Conservation (phyloP, 2,113 vertebrate species). For the Procavia capensis region DNA sequence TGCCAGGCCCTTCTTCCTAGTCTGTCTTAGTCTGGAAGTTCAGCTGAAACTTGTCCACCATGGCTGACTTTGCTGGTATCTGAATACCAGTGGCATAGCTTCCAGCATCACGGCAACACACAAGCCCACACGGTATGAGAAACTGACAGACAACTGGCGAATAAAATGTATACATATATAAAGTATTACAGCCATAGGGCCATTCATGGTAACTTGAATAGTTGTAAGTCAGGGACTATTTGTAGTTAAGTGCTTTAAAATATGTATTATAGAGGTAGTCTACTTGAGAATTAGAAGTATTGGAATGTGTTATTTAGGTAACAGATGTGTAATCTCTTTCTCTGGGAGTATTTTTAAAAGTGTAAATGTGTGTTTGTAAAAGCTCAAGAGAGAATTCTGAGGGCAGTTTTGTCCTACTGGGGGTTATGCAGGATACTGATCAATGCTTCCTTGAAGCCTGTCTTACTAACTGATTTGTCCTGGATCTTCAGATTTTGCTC, state of each 20-base stretch:
- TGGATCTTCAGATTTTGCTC: slow-evolving; percentile 26
- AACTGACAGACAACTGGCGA: too few species aligned
- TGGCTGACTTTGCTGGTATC: too few species aligned
- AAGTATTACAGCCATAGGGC: neutral
- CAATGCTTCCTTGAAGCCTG: neutral
- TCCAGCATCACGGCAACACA: too few species aligned
- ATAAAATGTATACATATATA: neutral
- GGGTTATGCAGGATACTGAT: neutral
- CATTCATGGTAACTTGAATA: neutral
- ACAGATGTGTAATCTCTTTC: neutral
- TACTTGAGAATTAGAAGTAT: neutral
- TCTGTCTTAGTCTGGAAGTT: too few species aligned
- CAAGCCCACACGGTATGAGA: too few species aligned
- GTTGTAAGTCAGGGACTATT: neutral
- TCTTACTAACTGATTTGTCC: neutral
- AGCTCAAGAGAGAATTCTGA: neutral
- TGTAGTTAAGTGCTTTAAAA: slow-evolving; percentile 24
- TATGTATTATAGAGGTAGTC: neutral
- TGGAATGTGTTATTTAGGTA: neutral
- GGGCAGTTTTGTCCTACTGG: neutral
- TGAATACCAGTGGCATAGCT: too few species aligned
- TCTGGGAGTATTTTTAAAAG: neutral
- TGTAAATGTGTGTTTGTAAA: neutral
- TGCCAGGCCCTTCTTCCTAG: too few species aligned
- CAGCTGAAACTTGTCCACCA: too few species aligned